Percentiles rank a stretch among this genome's conserved stretches.
These are phyloP conservation scores for Enteromius treurensis DNA, from an alignment of 2,797 vertebrate species.

Conservation along the genomic window DNA sequence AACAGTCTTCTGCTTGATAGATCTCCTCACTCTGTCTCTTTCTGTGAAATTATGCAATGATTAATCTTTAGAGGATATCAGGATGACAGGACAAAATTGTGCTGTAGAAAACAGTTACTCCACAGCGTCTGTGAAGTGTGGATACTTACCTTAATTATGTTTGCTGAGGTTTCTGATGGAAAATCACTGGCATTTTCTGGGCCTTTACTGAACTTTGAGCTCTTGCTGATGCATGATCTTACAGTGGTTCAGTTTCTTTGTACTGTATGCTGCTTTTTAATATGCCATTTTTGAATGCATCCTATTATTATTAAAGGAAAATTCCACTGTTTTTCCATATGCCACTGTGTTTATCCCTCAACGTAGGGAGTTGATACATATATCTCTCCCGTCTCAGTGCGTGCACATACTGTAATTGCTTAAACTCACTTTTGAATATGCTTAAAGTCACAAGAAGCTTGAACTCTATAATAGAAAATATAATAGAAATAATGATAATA, in stretches of 20 bases:
- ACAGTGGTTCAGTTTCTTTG: not conserved
- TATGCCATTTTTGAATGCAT: too few relatives aligned
- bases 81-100: constrained; percentile 37
- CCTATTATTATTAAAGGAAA: too few relatives aligned
- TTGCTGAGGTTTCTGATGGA: constrained; percentile 23
- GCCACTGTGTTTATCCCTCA: too few relatives aligned
- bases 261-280: not conserved
- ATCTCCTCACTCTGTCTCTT: constrained; percentile 32
- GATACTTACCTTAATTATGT: constrained; percentile 37
- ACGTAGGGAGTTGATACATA: too few relatives aligned
- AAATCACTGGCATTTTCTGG: constrained; percentile 26
- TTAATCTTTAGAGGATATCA: constrained; percentile 36
- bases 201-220: not conserved
- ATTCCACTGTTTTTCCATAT: too few relatives aligned
- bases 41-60: constrained; percentile 46
- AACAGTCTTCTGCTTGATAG: constrained; percentile 31
- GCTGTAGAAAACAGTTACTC: constrained; percentile 30
- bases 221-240: not conserved
- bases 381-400: too few relatives aligned
- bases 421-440: too few relatives aligned
- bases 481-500: too few relatives aligned
- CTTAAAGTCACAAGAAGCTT: too few relatives aligned
- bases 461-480: too few relatives aligned
- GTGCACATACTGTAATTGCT: too few relatives aligned
- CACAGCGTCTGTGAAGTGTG: constrained; percentile 35